Percentiles rank a stretch among this genome's conserved stretches.
Evolutionary conservation across 2,888 invertebrate species (phyloP).

Genomic region (Catocala nupta): DNA sequence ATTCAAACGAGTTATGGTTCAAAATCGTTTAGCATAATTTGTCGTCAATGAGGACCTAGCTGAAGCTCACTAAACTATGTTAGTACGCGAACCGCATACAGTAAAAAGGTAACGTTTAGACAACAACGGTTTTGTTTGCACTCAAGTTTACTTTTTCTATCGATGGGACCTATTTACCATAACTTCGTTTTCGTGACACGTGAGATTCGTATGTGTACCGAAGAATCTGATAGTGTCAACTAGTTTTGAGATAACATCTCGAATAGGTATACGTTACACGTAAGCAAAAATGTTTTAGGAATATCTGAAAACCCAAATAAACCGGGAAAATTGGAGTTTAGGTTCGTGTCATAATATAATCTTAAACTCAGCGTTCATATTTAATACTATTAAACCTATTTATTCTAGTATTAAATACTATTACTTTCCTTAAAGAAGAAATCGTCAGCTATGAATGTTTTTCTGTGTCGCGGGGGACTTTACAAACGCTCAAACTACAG

Average conservation of each 20-base stretch:
- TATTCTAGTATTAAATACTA: too few relatives aligned
- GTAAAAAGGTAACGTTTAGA: slow-evolving; percentile 62
- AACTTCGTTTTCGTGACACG: slow-evolving; percentile 50
- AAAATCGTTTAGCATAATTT: slow-evolving; percentile 47
- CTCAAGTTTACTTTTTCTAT: slow-evolving; percentile 54
- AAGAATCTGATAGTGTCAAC: slow-evolving; percentile 44
- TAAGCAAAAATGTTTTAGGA: slow-evolving; percentile 15
- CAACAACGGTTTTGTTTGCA: slow-evolving; percentile 59
- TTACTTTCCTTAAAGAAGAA: too few relatives aligned
- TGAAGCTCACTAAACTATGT: slow-evolving; percentile 65
- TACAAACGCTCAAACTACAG: too few relatives aligned
- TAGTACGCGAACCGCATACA: slow-evolving; percentile 69
- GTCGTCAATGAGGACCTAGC: slow-evolving; percentile 46
- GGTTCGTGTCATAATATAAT: too few relatives aligned
- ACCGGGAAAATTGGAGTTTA: too few relatives aligned
- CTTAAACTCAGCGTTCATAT: too few relatives aligned
- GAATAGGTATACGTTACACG: slow-evolving; percentile 22
- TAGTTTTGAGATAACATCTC: slow-evolving; percentile 31
- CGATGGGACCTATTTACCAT: slow-evolving; percentile 51
- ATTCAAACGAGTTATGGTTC: slow-evolving; percentile 47
- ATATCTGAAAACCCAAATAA: background rate
- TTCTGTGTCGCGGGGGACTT: too few relatives aligned
- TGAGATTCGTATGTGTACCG: slow-evolving; percentile 35
- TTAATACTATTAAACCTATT: too few relatives aligned
- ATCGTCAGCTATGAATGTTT: too few relatives aligned